Base-by-base conservation (phyloP, 2,113 vertebrate genomes). In the Podarcis muralis region DNA sequence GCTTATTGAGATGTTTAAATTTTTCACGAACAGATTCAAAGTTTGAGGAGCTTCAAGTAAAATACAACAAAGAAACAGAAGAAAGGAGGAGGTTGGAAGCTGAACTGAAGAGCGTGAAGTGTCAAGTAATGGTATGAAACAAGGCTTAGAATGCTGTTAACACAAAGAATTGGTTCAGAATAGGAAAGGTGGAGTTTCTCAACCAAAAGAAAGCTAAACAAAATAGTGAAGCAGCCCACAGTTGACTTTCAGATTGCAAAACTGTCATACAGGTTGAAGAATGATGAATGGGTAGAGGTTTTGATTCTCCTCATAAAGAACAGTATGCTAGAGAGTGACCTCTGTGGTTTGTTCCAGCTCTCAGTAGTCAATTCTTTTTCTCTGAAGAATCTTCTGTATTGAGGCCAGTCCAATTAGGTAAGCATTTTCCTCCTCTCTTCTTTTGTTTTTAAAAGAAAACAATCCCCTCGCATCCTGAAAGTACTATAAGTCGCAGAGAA, bases 51-150 rank as follows among this genome's bases (percentile, higher is more conserved):
- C 90, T 98, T 78, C 97, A 98, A 94, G 98, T 98, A 94, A 98
- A 98, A 96, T 98, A 97, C 86, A 97, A 93, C 91, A 97, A 97
- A 92, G 98, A 98, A 93, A 96, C 98, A 88, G 97, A 98, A 95
- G 98, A 98, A 94, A 97, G 98, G 74, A 98, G 97, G 94, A 97
- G 94, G 71, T 92, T 98, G 12, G 98, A 99, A 89, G 93, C 96
- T 71, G 98, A 99, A 87, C 87, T 98, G 43, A 98, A 97, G 95
- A 85, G 95, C 1, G 85, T 98, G 23, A 98, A 98, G 69, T 94
- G 96, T 85, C 98, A 98, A 90, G 98, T 98, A 92, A 96, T 27
- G 18, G 4, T 32, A 83, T 68, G 83, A 77, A 35, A 68, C 37
- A 3, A 68, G 20, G 37, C 88, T n/a, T 48, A 37, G 5, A 16